A percentile compares a stretch with the other conserved stretches of the same genome.
Evolutionary conservation across 2,113 vertebrate genomes (phyloP).

Genomic region (Microcebus griseorufus): DNA sequence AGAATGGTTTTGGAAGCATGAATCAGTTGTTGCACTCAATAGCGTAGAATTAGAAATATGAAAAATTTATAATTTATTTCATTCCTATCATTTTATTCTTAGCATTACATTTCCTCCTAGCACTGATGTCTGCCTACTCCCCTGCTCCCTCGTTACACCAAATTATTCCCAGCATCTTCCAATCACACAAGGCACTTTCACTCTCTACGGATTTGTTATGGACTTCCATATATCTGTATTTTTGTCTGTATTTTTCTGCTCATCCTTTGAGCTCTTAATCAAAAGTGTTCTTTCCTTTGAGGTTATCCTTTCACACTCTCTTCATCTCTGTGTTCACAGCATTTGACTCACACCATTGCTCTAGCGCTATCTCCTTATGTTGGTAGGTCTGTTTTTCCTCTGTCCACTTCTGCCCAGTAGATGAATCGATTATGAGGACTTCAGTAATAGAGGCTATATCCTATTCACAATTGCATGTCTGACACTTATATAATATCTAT

Average conservation of each 20-base stretch:
- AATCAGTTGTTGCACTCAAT: neutral
- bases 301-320: neutral
- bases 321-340: neutral
- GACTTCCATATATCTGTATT: neutral
- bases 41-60: neutral
- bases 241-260: neutral
- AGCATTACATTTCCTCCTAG: neutral
- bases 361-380: rapidly evolving
- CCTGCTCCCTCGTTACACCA: neutral
- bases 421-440: neutral
- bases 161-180: neutral
- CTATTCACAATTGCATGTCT: neutral
- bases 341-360: neutral
- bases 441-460: neutral
- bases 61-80: neutral
- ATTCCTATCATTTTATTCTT: neutral
- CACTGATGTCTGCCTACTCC: neutral
- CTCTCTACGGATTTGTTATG: neutral
- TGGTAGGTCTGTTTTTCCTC: neutral
- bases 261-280: neutral
- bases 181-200: neutral
- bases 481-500: neutral
- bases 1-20: neutral
- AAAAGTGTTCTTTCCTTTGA: neutral
- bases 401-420: neutral